Base-by-base conservation (phyloP, 2,888 invertebrate species). In the Noctua comes region DNA sequence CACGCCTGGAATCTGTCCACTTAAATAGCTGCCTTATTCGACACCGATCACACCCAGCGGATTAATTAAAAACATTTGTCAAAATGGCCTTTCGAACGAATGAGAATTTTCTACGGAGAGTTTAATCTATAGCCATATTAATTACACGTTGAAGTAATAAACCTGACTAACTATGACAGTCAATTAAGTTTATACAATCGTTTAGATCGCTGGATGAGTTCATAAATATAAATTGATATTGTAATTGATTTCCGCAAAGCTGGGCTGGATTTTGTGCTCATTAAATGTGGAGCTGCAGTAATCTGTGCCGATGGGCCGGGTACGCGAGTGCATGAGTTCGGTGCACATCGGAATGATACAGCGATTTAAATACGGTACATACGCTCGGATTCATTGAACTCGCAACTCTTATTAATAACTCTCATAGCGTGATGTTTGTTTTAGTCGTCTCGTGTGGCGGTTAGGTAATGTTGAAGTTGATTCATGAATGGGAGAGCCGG, bases 381-480 rank as follows among this genome's bases (percentile, higher is more conserved):
- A 86, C 92, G 91, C 90, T 91, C 86, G 92, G 94, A 95, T 95
- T 94, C 97, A 95, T 95, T 96, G 97, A 96, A 96, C 97, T 95
- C 96, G 91, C 92, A 90, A 93, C 93, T 94, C 93, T 95, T 96
- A 96, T 96, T 97, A 96, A 96, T 96, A 97, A 96, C 96, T 93
- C 93, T 91, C 92, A 93, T 94, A 93, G 93, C 93, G 90, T 90
- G 90, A 87, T 94, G 95, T 94, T 96, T 95, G 96, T 95, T 95
- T 96, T 95, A 93, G 92, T 95, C 93, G 93, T 93, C 91, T 91
- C 93, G 93, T 88, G 90, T 91, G 91, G 89, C 91, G 92, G 96
- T 96, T 95, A 96, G 96, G 95, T 96, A 96, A 97, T 93, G 96
- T 90, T 94, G 95, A 94, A 95, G 95, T 96, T 97, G 96, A 96